Conservation (phyloP, 1,140 invertebrate genomes). For the Venturia canescens region DNA sequence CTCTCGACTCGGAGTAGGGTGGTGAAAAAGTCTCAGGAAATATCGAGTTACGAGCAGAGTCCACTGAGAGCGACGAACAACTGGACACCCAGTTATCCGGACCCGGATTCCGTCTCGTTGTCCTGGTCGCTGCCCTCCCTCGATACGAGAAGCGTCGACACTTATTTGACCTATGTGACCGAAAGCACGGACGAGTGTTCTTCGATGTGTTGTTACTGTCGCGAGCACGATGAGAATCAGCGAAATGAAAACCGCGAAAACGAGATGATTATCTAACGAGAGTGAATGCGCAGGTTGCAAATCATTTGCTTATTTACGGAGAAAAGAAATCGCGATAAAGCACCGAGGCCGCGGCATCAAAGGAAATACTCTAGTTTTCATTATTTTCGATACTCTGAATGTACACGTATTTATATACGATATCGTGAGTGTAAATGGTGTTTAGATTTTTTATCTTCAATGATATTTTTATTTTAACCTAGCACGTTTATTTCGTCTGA, state of each 20-base stretch:
- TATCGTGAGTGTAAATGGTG: too few species aligned
- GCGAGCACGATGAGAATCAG: constrained; percentile 73
- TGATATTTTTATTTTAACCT: too few species aligned
- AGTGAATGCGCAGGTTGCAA: background rate
- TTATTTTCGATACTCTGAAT: too few species aligned
- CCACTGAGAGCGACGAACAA: constrained; percentile 18
- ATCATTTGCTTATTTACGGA: background rate
- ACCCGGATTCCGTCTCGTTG: constrained; percentile 64
- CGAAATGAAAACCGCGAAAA: constrained; percentile 73
- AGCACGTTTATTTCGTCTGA: too few species aligned
- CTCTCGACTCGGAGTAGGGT: constrained; percentile 53
- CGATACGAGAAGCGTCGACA: constrained; percentile 71
- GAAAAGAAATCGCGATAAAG: too few species aligned
- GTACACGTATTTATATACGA: too few species aligned
- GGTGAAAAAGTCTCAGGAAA: constrained; percentile 49
- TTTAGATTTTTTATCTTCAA: too few species aligned
- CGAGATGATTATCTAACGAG: constrained; percentile 72
- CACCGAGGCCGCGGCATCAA: too few species aligned
- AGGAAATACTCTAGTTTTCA: too few species aligned
- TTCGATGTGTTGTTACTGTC: constrained; percentile 68
- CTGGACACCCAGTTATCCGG: constrained; percentile 55
- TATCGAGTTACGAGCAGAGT: constrained; percentile 33
- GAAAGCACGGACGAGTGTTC: constrained; percentile 62
- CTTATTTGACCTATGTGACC: constrained; percentile 70
- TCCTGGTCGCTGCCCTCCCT: constrained; percentile 71